phyloP scores from a whole-genome alignment of 2,888 invertebrate genomes.

The Altica lythri region DNA sequence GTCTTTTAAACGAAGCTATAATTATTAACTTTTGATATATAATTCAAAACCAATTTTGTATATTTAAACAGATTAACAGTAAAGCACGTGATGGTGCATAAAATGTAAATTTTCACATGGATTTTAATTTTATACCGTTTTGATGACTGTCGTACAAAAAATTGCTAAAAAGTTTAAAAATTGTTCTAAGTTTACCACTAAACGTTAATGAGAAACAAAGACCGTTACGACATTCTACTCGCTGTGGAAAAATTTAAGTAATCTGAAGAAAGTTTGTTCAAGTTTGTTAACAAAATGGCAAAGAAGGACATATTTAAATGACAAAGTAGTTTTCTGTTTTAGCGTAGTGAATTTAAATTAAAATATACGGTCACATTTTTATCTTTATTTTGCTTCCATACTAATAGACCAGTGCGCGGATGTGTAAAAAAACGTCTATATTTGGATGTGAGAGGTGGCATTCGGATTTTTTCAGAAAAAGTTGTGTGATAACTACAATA shows the following conservation, averaged over 20 bases:
- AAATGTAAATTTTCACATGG: constrained; percentile 32
- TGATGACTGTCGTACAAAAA: constrained; percentile 22
- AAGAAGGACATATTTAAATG: constrained; percentile 25
- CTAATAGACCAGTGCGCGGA: no score
- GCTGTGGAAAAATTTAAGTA: constrained; percentile 22
- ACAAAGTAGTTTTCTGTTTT: constrained; percentile 20
- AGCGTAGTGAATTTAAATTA: constrained; percentile 24
- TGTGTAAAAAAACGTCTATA: no score
- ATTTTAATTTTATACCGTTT: constrained; percentile 26
- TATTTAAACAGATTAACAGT: no score
- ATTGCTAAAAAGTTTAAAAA: constrained; percentile 23
- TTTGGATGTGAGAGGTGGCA: no score
- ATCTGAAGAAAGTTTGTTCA: constrained; percentile 24
- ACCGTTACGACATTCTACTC: constrained; percentile 6
- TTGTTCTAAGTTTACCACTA: constrained; percentile 21
- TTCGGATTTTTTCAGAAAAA: no score
- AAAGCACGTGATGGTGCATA: constrained; percentile 23
- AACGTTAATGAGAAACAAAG: constrained; percentile 22
- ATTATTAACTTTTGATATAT: no score
- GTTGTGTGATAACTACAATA: no score
- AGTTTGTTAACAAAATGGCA: constrained; percentile 24
- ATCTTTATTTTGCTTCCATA: no score
- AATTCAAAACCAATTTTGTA: no score
- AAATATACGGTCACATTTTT: no score
- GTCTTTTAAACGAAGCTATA: no score